These are phyloP conservation scores for Myiozetetes cayanensis DNA, from an alignment of 2,113 vertebrate species.

Conservation along the genomic window DNA sequence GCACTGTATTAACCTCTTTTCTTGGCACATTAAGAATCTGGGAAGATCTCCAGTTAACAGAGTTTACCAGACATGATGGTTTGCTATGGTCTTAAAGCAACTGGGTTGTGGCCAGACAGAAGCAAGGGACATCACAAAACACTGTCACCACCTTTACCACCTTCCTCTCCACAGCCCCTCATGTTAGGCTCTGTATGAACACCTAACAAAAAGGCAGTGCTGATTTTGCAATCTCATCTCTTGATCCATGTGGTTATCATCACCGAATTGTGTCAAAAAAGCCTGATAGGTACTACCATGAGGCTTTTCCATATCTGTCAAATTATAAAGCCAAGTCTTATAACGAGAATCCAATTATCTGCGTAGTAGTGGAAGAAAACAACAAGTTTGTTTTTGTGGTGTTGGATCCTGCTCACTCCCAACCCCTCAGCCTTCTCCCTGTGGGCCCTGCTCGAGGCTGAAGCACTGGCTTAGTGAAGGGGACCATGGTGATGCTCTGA, in stretches of 20 bases:
- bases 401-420: not conserved
- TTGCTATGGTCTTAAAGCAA: not conserved
- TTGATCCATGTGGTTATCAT: not conserved
- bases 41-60: not conserved
- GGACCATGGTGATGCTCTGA: not conserved
- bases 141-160: not conserved
- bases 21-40: not conserved
- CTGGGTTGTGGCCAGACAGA: not conserved
- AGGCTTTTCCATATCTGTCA: not conserved
- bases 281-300: accelerated
- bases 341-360: not conserved
- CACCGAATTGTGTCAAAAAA: not conserved
- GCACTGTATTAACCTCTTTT: not conserved
- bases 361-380: not conserved
- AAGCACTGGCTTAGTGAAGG: not conserved
- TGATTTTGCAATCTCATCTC: not conserved
- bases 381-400: not conserved
- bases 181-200: not conserved
- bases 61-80: not conserved
- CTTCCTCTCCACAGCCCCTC: not conserved
- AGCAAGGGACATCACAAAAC: not conserved
- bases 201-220: not conserved
- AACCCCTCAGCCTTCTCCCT: not conserved
- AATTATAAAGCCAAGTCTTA: not conserved
- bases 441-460: not conserved